These are phyloP conservation scores for Sparus aurata DNA, from an alignment of 2,797 vertebrate genomes.

Conservation along the genomic window DNA sequence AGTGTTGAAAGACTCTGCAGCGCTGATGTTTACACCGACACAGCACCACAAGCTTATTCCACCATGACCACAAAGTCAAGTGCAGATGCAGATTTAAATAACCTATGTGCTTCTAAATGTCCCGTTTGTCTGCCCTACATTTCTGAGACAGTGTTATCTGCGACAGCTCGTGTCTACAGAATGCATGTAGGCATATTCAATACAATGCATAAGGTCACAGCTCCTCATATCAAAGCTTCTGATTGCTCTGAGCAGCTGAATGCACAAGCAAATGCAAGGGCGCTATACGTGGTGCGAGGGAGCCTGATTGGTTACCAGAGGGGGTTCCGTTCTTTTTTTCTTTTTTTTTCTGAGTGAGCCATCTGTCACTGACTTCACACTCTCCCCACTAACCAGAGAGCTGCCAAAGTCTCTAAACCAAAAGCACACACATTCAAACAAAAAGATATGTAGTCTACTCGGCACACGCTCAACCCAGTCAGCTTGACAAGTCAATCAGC, in stretches of 20 bases:
- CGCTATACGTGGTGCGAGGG: slow-evolving; percentile 55
- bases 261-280: slow-evolving; percentile 43
- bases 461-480: slow-evolving; percentile 48
- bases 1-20: slow-evolving; percentile 1
- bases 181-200: not conserved
- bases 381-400: slow-evolving; percentile 63
- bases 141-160: not conserved
- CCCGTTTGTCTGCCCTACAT: not conserved
- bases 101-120: not conserved
- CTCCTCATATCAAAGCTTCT: not conserved
- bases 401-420: slow-evolving; percentile 69
- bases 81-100: slow-evolving; percentile 20
- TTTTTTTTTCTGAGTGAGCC: slow-evolving; percentile 70
- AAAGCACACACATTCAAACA: slow-evolving; percentile 50
- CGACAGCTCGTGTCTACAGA: not conserved
- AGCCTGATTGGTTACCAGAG: slow-evolving; percentile 70
- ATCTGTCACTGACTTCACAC: slow-evolving; percentile 83
- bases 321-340: slow-evolving; percentile 41
- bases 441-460: slow-evolving; percentile 51
- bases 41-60: slow-evolving; percentile 18
- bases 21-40: slow-evolving; percentile 25
- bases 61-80: slow-evolving; percentile 14
- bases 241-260: slow-evolving; percentile 32
- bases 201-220: not conserved
- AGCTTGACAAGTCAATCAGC: slow-evolving; percentile 62